These are phyloP conservation scores for Perca fluviatilis DNA, from an alignment of 2,113 vertebrate species.

Conservation along the genomic window DNA sequence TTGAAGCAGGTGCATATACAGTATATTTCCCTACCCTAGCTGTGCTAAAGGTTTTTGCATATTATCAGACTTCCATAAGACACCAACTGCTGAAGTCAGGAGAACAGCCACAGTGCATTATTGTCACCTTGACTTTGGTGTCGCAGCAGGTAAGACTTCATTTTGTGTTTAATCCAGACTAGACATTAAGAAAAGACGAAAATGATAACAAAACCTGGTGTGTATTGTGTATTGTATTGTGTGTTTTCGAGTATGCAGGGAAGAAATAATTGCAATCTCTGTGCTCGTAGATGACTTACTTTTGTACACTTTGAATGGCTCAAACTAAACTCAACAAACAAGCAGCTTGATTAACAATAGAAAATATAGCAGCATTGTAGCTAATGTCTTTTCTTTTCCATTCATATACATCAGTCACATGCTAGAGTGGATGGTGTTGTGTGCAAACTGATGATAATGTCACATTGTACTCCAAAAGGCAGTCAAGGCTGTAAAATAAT, in stretches of 20 bases:
- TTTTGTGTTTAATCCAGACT: background rate
- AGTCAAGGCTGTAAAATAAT: background rate
- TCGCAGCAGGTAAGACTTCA: slow-evolving; percentile 60
- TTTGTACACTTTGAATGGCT: background rate
- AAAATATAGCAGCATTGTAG: background rate
- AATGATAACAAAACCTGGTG: background rate
- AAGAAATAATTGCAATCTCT: background rate
- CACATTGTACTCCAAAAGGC: background rate
- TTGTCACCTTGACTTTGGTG: background rate
- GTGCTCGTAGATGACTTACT: background rate
- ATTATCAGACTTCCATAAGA: slow-evolving; percentile 41
- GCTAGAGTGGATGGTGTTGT: no score
- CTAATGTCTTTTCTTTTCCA: background rate
- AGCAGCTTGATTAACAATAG: background rate
- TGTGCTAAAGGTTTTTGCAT: slow-evolving; percentile 62
- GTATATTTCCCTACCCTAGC: background rate
- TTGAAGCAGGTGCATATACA: background rate
- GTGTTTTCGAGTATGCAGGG: background rate
- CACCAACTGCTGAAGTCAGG: background rate
- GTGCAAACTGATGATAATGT: background rate
- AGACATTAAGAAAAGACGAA: background rate
- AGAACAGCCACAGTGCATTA: background rate
- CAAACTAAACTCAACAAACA: background rate
- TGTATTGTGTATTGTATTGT: background rate
- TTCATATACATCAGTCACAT: background rate